Base-by-base conservation (phyloP, 2,888 invertebrate species). In the Caenorhabditis sp. region DNA sequence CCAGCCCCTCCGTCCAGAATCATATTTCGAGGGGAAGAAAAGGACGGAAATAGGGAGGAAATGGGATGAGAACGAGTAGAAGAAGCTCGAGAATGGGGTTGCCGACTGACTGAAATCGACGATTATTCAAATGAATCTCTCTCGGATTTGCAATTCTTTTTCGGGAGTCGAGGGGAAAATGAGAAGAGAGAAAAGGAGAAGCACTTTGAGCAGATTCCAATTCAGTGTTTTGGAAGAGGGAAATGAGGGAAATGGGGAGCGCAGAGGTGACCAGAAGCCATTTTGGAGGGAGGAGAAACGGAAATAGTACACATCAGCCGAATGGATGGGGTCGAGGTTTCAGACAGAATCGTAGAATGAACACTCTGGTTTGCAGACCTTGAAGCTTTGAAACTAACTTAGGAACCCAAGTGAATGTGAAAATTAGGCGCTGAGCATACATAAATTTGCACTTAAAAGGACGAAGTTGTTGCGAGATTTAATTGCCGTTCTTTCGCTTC, bases 111-210 rank as follows among this genome's bases (percentile, higher is more conserved):
- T 61, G 61, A 53, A 61, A 55, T 18, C 28, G 53, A 47, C 67
- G 76, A 76, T 76, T 76, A 76, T 76, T 76, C 76, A 76, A 76
- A 76, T 76, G 53, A 67, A 61, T 56, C 67, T 53, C 53, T 56
- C 67, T 53, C 53, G 61, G 37, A 71, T 62, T 55, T 24, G 51
- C 6, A 40, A 40, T 40, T 40, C 40, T 40, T 40, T 40, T 40
- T 40, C 40, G 40, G 32, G 60, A 60, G 50, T 40, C 8, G 40
- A 9, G 15, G 11, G 18, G 28, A 47, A 18, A 3, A 9, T 24
- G 50, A 50, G 32, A 22, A 51, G 47, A n/a, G 50, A 22, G 50
- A n/a, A 20, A 50, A 15, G 15, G 13, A 40, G 47, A 47, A 47
- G 47, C 47, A n/a, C 47, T 40, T 40, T 40, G 40, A 40, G 40